Evolutionary conservation across 2,888 invertebrate species (phyloP).

Genomic region (Zhengitettix transpicula): DNA sequence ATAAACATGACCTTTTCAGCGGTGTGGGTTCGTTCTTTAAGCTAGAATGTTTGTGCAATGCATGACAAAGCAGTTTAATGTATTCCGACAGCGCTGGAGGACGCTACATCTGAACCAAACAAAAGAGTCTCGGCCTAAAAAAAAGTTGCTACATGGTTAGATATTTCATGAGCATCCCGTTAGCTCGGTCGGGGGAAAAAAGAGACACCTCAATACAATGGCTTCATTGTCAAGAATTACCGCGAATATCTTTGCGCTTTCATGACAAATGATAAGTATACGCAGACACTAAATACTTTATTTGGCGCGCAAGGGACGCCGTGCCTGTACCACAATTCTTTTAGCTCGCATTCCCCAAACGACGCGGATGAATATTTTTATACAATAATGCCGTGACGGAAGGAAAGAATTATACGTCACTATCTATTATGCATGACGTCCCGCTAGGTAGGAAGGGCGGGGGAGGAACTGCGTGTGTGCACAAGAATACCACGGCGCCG

Average conservation of each 20-base stretch:
- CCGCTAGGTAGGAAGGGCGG: not conserved
- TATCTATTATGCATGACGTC: slow-evolving; percentile 7
- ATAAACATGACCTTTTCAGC: no score
- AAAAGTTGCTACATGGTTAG: not conserved
- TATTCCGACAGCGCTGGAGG: not conserved
- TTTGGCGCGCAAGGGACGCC: not conserved
- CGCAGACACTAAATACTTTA: not conserved
- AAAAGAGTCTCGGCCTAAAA: not conserved
- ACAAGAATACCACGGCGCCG: not conserved
- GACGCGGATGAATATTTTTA: not conserved
- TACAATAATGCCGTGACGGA: slow-evolving; percentile 3
- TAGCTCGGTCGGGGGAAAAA: not conserved
- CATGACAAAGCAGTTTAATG: not conserved
- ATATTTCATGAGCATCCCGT: not conserved
- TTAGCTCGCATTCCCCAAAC: not conserved
- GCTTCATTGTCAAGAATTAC: not conserved
- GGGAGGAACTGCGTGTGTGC: not conserved
- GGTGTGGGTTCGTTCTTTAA: not conserved
- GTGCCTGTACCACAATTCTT: not conserved
- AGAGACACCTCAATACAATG: not conserved
- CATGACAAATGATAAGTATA: not conserved
- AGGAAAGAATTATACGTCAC: slow-evolving; percentile 7
- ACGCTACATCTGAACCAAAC: not conserved
- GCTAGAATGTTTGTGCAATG: not conserved
- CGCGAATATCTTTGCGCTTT: not conserved